Percentiles rank a stretch among this genome's conserved stretches.
Conservation (phyloP, 2,797 vertebrate genomes). For the Lacerta agilis region DNA sequence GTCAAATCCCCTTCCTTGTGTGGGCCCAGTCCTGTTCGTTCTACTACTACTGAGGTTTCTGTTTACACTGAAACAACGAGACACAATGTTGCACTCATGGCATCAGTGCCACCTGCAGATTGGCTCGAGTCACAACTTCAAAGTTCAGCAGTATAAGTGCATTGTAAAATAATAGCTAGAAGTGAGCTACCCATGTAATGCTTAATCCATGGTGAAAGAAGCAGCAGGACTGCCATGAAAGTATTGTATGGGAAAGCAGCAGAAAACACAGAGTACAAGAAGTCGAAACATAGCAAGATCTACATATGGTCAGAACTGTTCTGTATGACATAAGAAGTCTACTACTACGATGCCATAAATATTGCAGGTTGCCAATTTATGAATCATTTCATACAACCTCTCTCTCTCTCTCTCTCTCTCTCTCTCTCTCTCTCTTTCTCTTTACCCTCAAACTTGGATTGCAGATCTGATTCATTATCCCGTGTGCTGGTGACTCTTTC, state of each 20-base stretch:
- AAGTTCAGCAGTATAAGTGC: neutral
- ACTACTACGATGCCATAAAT: conserved; percentile 55
- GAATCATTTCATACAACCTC: conserved; percentile 19
- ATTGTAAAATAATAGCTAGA: neutral
- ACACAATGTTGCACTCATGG: too few relatives aligned
- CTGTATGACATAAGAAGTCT: conserved; percentile 38
- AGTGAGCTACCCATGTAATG: neutral
- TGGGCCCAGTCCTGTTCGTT: neutral
- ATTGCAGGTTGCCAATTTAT: conserved; percentile 56
- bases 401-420: conserved; percentile 60
- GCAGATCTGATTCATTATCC: conserved; percentile 77
- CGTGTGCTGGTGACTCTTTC: conserved; percentile 71
- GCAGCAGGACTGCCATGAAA: neutral
- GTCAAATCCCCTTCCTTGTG: neutral
- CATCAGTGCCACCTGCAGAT: neutral
- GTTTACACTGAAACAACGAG: neutral
- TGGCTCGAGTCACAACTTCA: neutral
- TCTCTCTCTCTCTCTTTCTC: conserved; percentile 58
- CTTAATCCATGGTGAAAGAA: neutral
- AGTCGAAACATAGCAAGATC: conserved; percentile 19
- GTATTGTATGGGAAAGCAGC: neutral
- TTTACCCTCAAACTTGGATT: conserved; percentile 77
- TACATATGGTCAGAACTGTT: conserved; percentile 60
- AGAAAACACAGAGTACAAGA: conserved; percentile 11
- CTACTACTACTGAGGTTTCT: neutral